Evolutionary conservation across 2,797 vertebrate genomes (phyloP).

Genomic region (Paratrypauchen microcephalus): DNA sequence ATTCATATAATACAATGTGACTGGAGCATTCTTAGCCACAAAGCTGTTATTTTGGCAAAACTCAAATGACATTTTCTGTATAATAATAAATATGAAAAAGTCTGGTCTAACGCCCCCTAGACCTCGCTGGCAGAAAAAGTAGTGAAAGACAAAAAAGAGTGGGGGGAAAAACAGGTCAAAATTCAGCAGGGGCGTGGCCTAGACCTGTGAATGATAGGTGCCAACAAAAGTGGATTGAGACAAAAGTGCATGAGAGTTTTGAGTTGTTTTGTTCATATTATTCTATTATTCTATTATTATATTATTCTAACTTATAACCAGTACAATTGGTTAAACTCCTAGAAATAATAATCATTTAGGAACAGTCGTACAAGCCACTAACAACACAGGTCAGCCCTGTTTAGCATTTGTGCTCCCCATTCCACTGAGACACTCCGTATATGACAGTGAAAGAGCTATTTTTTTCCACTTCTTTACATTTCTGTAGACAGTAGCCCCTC

Average conservation of each 20-base stretch:
- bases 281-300: no score
- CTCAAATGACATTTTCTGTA: background rate
- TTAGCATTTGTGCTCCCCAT: background rate
- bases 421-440: background rate
- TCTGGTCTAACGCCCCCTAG: background rate
- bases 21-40: background rate
- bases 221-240: background rate
- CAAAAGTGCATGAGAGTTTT: no score
- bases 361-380: no score
- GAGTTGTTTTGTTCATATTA: no score
- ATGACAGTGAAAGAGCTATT: background rate
- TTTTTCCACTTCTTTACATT: conserved; percentile 7
- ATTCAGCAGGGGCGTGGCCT: background rate
- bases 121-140: background rate
- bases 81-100: background rate
- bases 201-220: background rate
- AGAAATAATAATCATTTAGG: no score
- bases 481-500: conserved; percentile 19
- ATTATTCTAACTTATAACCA: no score
- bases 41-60: background rate
- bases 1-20: background rate
- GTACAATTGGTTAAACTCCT: no score
- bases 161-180: background rate
- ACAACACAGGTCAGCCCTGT: background rate
- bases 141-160: background rate